Conservation (phyloP, 2,797 vertebrate genomes). For the Poecilia picta region DNA sequence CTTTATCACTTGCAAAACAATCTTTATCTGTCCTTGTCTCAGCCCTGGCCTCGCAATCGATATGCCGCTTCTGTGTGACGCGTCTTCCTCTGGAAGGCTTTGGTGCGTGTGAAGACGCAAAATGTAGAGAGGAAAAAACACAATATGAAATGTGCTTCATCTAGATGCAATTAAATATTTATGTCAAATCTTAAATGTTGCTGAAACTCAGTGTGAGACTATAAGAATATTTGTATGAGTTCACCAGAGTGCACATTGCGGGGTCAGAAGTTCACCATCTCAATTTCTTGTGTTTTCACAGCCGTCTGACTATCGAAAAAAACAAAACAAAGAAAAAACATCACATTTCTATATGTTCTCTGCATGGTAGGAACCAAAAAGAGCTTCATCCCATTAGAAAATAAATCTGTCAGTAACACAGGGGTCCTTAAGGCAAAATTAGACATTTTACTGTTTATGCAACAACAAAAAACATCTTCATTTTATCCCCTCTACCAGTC, state of each 20-base stretch:
- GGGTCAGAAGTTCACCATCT: constrained; percentile 52
- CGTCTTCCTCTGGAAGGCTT: constrained; percentile 5
- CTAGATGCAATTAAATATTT: constrained; percentile 2
- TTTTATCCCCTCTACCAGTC: constrained; percentile 29
- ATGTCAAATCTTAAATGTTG: neutral
- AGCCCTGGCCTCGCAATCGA: constrained; percentile 53
- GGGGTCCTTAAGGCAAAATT: constrained; percentile 14
- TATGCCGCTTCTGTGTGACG: constrained; percentile 31
- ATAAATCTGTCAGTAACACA: constrained; percentile 2
- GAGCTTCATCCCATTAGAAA: constrained; percentile 22
- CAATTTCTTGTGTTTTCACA: constrained; percentile 51
- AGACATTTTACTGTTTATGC: constrained; percentile 26
- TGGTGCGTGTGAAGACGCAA: constrained; percentile 17
- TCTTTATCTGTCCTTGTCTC: constrained; percentile 62
- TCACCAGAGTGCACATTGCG: constrained; percentile 46
- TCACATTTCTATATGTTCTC: neutral
- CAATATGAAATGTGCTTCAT: neutral
- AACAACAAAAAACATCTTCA: constrained; percentile 8
- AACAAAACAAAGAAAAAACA: neutral
- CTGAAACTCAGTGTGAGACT: neutral
- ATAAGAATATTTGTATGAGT: constrained; percentile 44
- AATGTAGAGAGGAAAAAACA: constrained; percentile 6
- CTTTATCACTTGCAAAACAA: constrained; percentile 64
- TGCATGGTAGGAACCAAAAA: neutral
- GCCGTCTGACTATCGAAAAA: constrained; percentile 25